These are phyloP conservation scores for Apodemia hepburni DNA, from an alignment of 2,888 invertebrate species.

Conservation along the genomic window DNA sequence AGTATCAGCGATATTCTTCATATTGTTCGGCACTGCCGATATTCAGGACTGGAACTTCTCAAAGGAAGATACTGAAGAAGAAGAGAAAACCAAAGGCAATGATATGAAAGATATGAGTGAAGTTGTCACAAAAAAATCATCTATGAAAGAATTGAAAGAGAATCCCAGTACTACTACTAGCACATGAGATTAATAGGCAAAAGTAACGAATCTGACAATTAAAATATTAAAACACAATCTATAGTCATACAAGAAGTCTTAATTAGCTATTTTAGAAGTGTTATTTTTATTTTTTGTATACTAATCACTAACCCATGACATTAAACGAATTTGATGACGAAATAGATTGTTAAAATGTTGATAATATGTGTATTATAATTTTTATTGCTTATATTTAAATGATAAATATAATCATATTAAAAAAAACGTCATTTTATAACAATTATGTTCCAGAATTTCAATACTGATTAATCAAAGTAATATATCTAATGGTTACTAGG, in stretches of 20 bases:
- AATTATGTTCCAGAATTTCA: no score
- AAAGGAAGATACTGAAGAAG: slow-evolving; percentile 37
- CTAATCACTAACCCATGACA: slow-evolving; percentile 1
- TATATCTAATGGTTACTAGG: no score
- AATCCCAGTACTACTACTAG: slow-evolving; percentile 12
- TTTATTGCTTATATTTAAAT: not conserved
- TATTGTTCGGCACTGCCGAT: slow-evolving; percentile 84
- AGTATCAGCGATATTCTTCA: slow-evolving; percentile 84
- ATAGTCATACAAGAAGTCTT: slow-evolving; percentile 1
- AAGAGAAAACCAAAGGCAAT: slow-evolving; percentile 32
- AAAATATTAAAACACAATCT: not conserved
- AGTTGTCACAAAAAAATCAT: slow-evolving; percentile 41
- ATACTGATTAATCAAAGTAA: no score
- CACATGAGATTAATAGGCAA: slow-evolving; percentile 1
- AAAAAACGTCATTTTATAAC: no score
- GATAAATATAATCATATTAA: not conserved
- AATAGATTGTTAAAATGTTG: not conserved
- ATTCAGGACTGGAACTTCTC: slow-evolving; percentile 85
- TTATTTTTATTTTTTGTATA: not conserved
- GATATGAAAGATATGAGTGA: slow-evolving; percentile 37
- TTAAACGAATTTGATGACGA: not conserved
- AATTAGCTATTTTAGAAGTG: not conserved
- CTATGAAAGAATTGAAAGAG: slow-evolving; percentile 46
- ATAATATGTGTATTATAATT: not conserved
- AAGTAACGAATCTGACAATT: not conserved